Percentiles rank a stretch among this genome's conserved stretches.
Evolutionary conservation across 2,888 invertebrate genomes (phyloP).

Genomic region (Hanleya hanleyi): DNA sequence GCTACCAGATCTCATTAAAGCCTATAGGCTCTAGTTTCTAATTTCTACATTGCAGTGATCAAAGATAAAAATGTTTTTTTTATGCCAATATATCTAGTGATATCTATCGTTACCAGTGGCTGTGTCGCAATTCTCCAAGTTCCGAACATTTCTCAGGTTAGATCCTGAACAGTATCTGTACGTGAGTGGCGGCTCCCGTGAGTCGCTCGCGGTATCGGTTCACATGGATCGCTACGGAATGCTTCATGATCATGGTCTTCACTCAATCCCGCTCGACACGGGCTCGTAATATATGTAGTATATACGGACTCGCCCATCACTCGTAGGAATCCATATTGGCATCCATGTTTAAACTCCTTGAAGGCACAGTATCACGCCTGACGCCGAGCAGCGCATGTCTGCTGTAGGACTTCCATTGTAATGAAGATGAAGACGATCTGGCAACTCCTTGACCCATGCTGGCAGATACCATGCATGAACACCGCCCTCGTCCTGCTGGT

Average conservation of each 20-base stretch:
- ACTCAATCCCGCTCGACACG: too few species aligned
- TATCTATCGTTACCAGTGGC: conserved; percentile 63
- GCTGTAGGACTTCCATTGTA: too few species aligned
- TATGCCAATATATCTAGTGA: too few species aligned
- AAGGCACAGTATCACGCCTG: too few species aligned
- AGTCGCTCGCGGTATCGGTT: conserved; percentile 45
- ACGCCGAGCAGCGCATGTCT: too few species aligned
- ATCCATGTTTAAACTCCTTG: conserved; percentile 72
- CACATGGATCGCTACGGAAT: conserved; percentile 34
- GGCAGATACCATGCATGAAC: conserved; percentile 50
- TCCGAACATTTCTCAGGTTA: conserved; percentile 34
- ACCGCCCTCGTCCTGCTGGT: conserved; percentile 65
- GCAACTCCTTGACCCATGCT: conserved; percentile 64
- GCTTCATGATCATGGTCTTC: conserved; percentile 52
- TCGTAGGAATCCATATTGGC: conserved; percentile 62
- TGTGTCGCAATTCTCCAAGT: conserved; percentile 52
- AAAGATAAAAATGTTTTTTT: too few species aligned
- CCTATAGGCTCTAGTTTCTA: too few species aligned
- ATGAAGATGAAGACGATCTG: too few species aligned
- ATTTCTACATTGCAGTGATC: too few species aligned
- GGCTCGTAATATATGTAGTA: too few species aligned
- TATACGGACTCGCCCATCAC: conserved; percentile 68
- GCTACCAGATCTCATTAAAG: too few species aligned
- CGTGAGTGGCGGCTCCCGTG: conserved; percentile 50
- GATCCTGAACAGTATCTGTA: conserved; percentile 53